A percentile compares a stretch with the other conserved stretches of the same genome.
These are phyloP conservation scores for Muntiacus muntjak DNA, from an alignment of 2,113 vertebrate species.

Conservation along the genomic window DNA sequence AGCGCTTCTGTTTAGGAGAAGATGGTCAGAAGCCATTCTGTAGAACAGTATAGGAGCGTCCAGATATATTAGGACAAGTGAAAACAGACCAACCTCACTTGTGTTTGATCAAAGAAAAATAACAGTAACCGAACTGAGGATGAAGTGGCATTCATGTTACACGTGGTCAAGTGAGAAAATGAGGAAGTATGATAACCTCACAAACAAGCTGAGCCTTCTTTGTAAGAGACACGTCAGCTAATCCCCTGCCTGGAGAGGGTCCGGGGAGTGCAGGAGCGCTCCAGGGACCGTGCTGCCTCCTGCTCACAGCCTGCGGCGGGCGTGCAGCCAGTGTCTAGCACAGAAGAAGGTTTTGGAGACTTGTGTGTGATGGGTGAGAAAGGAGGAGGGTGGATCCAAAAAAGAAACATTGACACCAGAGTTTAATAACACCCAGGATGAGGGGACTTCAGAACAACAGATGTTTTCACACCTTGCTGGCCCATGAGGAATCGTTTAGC, in stretches of 20 bases:
- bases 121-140: background rate
- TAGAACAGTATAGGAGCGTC: background rate
- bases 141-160: fast-evolving
- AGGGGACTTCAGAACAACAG: background rate
- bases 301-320: fast-evolving
- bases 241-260: background rate
- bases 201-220: fast-evolving
- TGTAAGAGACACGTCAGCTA: background rate
- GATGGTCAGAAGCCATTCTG: background rate
- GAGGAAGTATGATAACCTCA: fast-evolving
- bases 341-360: background rate
- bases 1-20: background rate
- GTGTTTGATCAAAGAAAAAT: background rate
- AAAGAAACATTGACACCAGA: background rate
- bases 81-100: background rate
- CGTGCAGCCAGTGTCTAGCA: fast-evolving
- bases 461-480: background rate
- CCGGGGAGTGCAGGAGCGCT: fast-evolving
- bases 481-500: background rate
- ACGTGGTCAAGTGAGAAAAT: no score
- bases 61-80: background rate
- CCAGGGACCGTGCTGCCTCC: background rate
- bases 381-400: background rate
- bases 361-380: no score
- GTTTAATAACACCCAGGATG: no score